Base-by-base conservation (phyloP, 2,113 vertebrate genomes). In the Urocitellus parryii region DNA sequence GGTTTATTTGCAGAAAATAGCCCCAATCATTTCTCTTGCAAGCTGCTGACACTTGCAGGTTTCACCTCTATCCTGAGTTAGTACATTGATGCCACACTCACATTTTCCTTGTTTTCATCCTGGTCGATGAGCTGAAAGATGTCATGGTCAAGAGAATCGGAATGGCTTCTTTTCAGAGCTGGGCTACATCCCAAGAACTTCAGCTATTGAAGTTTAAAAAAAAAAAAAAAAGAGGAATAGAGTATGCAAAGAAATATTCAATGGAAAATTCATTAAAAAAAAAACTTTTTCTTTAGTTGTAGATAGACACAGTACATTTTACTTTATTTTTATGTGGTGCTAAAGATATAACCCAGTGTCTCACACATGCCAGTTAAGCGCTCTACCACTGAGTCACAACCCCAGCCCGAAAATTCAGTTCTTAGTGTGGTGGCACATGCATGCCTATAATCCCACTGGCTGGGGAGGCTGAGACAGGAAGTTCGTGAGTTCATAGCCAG, bases 71-170 rank as follows among this genome's bases (percentile, higher is more conserved):
- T 29, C 39, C n/a, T 27, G 8, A 8, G 14, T 77, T 37, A 70
- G 34, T 5, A 76, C 27, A 17, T 0, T 9, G 17, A 82, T 34
- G 22, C 8, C 7, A 34, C 48, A 74, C 99, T 99, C 79, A 99
- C 97, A 34, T 99, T 99, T 96, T 99, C 99, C 97, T 99, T 99
- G 96, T 99, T 99, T 42, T 99, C 98, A 68, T 89, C 98, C 39
- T 87, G 97, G 7, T 98, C 98, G 13, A 98, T 89, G 0, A 91
- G 95, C 3, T 98, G 98, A 58, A 99, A 99, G 85, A 98, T 92
- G 13, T 99, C 99, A 0, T 98, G 98, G 16, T 98, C 98, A n/a
- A 98, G 95, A 0, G 98, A 97, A 45, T 99, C 99, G 0, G 97
- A 97, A 29, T 98, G 96, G 95, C 97, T 99, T 88, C 99, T 98